Percentiles rank a stretch among this genome's conserved stretches.
Evolutionary conservation across 2,797 vertebrate genomes (phyloP).

Genomic region (Gambusia yucatana): DNA sequence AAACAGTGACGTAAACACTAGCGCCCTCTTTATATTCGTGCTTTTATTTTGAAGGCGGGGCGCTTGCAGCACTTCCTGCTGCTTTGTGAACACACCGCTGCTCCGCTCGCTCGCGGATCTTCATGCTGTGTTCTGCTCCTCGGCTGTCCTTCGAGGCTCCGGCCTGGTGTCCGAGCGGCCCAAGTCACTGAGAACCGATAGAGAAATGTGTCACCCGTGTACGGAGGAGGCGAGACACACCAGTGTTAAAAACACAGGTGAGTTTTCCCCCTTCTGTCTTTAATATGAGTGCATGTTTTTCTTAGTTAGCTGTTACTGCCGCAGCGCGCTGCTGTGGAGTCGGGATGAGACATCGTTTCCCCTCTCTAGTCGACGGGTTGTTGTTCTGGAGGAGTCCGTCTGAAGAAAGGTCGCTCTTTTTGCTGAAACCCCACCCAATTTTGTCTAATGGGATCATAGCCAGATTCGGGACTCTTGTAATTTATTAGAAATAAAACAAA

Average conservation of each 20-base stretch:
- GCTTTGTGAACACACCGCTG: neutral
- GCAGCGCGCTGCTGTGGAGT: slow-evolving; percentile 35
- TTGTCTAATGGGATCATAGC: neutral
- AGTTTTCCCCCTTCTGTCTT: slow-evolving; percentile 14
- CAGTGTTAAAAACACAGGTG: slow-evolving; percentile 65
- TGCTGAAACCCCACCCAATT: slow-evolving; percentile 13
- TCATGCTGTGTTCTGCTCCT: slow-evolving; percentile 8
- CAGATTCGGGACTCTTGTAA: neutral
- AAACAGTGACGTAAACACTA: neutral
- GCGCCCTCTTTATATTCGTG: neutral
- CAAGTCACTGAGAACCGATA: slow-evolving; percentile 19
- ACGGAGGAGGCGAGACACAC: slow-evolving; percentile 61
- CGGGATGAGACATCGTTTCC: slow-evolving; percentile 46
- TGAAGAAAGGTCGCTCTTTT: slow-evolving; percentile 14
- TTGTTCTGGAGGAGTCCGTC: slow-evolving; percentile 11
- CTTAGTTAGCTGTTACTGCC: slow-evolving; percentile 26
- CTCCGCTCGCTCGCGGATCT: neutral
- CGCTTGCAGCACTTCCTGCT: slow-evolving; percentile 20
- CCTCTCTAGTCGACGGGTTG: slow-evolving; percentile 4
- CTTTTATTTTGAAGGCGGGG: slow-evolving; percentile 56
- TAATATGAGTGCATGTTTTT: neutral
- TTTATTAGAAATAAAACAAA: neutral
- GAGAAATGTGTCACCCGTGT: slow-evolving; percentile 76
- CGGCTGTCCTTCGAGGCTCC: slow-evolving; percentile 15
- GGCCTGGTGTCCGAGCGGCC: slow-evolving; percentile 43